These are phyloP conservation scores for Dendroctonus valens DNA, from an alignment of 1,140 invertebrate genomes.

Conservation along the genomic window DNA sequence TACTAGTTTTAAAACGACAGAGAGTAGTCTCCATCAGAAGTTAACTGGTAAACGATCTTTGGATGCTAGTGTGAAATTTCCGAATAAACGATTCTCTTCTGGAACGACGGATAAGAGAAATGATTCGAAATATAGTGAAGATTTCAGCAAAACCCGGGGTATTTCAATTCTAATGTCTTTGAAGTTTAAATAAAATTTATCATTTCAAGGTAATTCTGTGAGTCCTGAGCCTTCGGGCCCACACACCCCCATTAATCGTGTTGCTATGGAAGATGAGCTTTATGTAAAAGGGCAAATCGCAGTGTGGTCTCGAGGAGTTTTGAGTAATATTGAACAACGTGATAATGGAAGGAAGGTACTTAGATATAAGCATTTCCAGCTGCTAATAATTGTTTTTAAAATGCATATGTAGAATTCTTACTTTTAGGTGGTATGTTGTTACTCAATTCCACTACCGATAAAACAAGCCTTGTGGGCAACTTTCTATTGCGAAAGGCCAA, in stretches of 20 bases:
- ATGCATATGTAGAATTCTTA: too few relatives aligned
- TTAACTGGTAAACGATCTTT: slow-evolving; percentile 36
- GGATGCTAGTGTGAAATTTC: slow-evolving; percentile 35
- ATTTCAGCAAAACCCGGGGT: slow-evolving; percentile 25
- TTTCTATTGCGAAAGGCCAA: slow-evolving; percentile 62
- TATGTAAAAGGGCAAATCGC: slow-evolving; percentile 83
- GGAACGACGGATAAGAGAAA: slow-evolving; percentile 29
- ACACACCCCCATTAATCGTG: slow-evolving; percentile 33
- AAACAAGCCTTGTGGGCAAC: slow-evolving; percentile 80
- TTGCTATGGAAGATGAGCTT: slow-evolving; percentile 76
- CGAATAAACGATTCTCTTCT: slow-evolving; percentile 36
- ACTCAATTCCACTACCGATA: slow-evolving; percentile 77
- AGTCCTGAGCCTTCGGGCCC: slow-evolving; percentile 16
- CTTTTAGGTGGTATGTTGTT: slow-evolving; percentile 60
- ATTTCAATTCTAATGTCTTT: not conserved
- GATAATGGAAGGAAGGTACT: slow-evolving; percentile 52
- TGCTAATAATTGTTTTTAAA: too few relatives aligned
- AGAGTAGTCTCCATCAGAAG: slow-evolving; percentile 31
- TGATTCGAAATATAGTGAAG: slow-evolving; percentile 23
- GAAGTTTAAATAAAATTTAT: not conserved
- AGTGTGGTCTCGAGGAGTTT: slow-evolving; percentile 71
- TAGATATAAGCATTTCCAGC: slow-evolving; percentile 2
- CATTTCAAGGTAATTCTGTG: not conserved
- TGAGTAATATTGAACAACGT: slow-evolving; percentile 50
- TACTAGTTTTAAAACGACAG: slow-evolving; percentile 35